Evolutionary conservation across 2,797 vertebrate genomes (phyloP).

Genomic region (Adelosebastes latens): DNA sequence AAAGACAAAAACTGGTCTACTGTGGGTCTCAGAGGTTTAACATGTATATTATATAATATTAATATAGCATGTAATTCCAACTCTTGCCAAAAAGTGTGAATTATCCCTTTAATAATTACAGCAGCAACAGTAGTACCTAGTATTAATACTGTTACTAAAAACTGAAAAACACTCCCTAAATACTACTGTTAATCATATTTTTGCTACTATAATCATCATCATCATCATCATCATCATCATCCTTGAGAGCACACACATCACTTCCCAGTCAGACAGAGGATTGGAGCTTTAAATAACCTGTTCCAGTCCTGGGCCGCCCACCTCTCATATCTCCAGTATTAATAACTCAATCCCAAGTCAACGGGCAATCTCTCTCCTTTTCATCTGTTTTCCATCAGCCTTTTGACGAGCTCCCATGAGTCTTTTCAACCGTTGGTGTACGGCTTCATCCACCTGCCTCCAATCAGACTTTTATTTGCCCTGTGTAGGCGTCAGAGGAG

Average conservation of each 20-base stretch:
- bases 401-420: constrained; percentile 10
- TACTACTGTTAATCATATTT: neutral
- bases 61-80: neutral
- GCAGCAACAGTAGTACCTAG: neutral
- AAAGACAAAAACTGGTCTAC: too few relatives aligned
- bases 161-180: neutral
- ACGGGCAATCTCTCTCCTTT: neutral
- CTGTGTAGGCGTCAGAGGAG: neutral
- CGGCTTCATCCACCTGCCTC: neutral
- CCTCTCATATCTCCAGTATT: constrained; percentile 8
- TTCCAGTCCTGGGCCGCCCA: neutral
- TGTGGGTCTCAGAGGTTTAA: too few relatives aligned
- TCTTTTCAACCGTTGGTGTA: neutral
- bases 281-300: neutral
- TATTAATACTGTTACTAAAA: neutral
- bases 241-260: neutral
- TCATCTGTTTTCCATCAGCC: constrained; percentile 28
- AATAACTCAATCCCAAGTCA: constrained; percentile 19
- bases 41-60: too few relatives aligned
- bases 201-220: neutral
- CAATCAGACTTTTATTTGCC: neutral
- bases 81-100: neutral
- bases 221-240: neutral
- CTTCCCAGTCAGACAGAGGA: neutral
- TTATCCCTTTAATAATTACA: neutral